phyloP scores from a whole-genome alignment of 1,140 invertebrate species.

The Agraylea sexmaculata region DNA sequence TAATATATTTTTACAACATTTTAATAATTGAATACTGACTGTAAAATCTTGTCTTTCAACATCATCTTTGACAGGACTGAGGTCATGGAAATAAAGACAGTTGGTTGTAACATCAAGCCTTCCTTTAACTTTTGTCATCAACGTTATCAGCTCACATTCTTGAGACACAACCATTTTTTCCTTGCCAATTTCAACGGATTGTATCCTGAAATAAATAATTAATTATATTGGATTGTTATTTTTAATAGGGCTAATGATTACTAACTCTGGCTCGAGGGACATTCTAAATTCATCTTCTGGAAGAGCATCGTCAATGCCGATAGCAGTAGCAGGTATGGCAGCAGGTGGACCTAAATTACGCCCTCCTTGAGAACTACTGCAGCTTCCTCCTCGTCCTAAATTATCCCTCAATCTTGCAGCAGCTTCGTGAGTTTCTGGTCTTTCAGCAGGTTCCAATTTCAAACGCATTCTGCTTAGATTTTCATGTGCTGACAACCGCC shows the following conservation, averaged over 20 bases:
- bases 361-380: neutral
- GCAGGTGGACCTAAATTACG: constrained; percentile 1
- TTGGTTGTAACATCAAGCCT: constrained; percentile 52
- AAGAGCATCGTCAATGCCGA: constrained; percentile 21
- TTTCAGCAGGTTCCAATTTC: constrained; percentile 45
- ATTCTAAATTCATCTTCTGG: constrained; percentile 24
- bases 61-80: constrained; percentile 44
- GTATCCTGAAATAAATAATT: constrained; percentile 16
- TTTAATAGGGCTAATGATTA: constrained; percentile 1
- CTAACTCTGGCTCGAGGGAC: constrained; percentile 23
- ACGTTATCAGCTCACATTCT: constrained; percentile 51
- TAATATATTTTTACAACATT: neutral
- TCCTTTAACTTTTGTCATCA: constrained; percentile 51
- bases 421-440: constrained; percentile 44
- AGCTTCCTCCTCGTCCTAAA: constrained; percentile 13
- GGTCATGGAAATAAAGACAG: constrained; percentile 50
- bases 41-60: constrained; percentile 40
- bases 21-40: constrained; percentile 20
- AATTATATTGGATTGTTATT: neutral
- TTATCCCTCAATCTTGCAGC: constrained; percentile 54
- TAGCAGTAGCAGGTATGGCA: neutral
- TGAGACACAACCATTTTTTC: constrained; percentile 50
- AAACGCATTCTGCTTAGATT: constrained; percentile 53
- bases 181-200: constrained; percentile 16
- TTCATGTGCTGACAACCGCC: constrained; percentile 52